phyloP scores from a whole-genome alignment of 2,888 invertebrate genomes.

The Rhyacophila evoluta region DNA sequence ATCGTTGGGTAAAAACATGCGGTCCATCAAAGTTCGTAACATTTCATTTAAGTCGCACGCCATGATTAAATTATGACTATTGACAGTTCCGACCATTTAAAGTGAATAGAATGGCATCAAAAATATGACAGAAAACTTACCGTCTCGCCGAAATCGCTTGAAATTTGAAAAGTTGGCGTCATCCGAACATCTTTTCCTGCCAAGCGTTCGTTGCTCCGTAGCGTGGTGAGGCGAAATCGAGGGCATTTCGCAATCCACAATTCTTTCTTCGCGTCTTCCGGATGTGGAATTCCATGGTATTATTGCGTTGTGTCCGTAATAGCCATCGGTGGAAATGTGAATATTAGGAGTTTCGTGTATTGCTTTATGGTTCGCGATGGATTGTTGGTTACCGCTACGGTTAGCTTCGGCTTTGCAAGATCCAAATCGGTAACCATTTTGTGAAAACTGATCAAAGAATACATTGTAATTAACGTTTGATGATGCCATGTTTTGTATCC shows the following conservation, averaged over 20 bases:
- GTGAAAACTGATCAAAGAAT: conserved; percentile 34
- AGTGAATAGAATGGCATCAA: neutral
- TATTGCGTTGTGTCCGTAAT: conserved; percentile 65
- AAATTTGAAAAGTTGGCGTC: conserved; percentile 61
- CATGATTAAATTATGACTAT: too few relatives aligned
- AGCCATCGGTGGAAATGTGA: conserved; percentile 69
- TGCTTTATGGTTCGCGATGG: neutral
- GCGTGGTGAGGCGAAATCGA: conserved; percentile 58
- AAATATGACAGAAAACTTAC: conserved; percentile 59
- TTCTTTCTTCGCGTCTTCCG: conserved; percentile 57
- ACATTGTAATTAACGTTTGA: conserved; percentile 39
- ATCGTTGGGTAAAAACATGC: conserved; percentile 23
- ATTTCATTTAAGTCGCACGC: too few relatives aligned
- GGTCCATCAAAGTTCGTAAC: neutral
- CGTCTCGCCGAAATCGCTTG: conserved; percentile 64
- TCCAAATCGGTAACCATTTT: conserved; percentile 32
- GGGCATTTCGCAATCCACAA: conserved; percentile 64
- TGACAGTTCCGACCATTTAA: neutral
- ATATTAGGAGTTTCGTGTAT: conserved; percentile 52
- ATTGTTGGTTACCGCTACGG: conserved; percentile 30
- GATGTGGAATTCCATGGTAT: conserved; percentile 59
- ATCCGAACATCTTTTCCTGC: conserved; percentile 65
- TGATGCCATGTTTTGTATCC: conserved; percentile 29
- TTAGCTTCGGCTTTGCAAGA: conserved; percentile 43
- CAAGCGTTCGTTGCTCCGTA: conserved; percentile 55